phyloP scores from a whole-genome alignment of 2,797 vertebrate species.

The Anas capensis region DNA sequence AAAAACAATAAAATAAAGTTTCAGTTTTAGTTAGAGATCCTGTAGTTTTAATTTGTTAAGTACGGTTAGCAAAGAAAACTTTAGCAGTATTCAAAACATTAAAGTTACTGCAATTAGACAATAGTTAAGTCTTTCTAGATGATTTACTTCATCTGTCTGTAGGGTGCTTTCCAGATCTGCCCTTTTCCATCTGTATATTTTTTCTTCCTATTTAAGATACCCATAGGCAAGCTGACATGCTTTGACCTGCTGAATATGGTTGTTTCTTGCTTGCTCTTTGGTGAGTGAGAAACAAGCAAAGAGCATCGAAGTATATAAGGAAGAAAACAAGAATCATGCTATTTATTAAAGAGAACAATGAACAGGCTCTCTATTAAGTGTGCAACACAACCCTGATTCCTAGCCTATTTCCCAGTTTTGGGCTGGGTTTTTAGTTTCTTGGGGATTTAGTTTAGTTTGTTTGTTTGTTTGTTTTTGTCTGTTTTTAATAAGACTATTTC shows the following conservation, averaged over 20 bases:
- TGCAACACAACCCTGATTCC: neutral
- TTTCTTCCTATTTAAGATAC: neutral
- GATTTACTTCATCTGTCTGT: neutral
- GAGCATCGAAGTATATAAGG: neutral
- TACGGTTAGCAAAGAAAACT: neutral
- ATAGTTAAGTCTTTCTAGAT: neutral
- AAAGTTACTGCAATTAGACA: slow-evolving; percentile 21
- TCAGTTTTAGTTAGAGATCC: neutral
- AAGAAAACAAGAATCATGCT: neutral
- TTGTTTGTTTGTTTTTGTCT: neutral
- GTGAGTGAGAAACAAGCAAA: neutral
- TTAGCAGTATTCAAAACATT: neutral
- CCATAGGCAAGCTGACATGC: neutral
- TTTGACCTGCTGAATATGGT: neutral
- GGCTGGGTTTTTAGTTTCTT: neutral
- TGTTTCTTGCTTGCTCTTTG: neutral
- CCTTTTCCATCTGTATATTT: neutral
- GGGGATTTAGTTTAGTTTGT: neutral
- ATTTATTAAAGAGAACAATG: neutral
- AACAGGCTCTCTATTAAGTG: neutral
- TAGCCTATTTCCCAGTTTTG: neutral
- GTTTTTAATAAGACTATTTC: neutral
- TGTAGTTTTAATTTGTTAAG: slow-evolving; percentile 12
- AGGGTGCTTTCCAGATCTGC: neutral
- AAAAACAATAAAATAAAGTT: neutral